Conservation (phyloP, 2,797 vertebrate genomes). For the Melanotaenia parkinsoni region DNA sequence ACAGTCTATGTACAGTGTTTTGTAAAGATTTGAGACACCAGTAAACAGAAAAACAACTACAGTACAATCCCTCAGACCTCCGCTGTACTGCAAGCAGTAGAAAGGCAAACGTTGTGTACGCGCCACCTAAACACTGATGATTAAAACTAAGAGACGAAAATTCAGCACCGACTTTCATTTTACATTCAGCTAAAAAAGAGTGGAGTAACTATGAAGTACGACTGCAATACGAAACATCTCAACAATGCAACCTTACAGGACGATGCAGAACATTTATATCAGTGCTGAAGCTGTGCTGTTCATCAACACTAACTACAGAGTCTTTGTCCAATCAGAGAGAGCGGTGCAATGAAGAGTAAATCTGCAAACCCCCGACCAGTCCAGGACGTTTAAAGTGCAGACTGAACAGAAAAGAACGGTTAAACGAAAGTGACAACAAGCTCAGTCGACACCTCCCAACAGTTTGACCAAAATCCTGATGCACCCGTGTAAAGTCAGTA, state of each 20-base stretch:
- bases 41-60: slow-evolving; percentile 12
- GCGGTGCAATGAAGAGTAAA: slow-evolving; percentile 11
- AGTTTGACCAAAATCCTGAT: slow-evolving; percentile 17
- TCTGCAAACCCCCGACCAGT: slow-evolving; percentile 23
- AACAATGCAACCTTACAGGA: not conserved
- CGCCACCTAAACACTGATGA: slow-evolving; percentile 19
- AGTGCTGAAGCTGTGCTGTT: not conserved
- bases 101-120: slow-evolving; percentile 36
- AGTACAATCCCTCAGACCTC: not conserved
- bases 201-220: not conserved
- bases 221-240: not conserved
- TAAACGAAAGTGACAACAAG: slow-evolving; percentile 9
- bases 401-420: slow-evolving; percentile 11
- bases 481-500: slow-evolving; percentile 8
- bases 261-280: slow-evolving; percentile 7
- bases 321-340: not conserved
- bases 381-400: slow-evolving; percentile 27
- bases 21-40: slow-evolving; percentile 6
- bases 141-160: slow-evolving; percentile 4
- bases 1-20: slow-evolving; percentile 4
- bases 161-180: slow-evolving; percentile 28
- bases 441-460: slow-evolving; percentile 6
- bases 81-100: slow-evolving; percentile 32
- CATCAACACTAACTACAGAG: not conserved
- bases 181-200: slow-evolving; percentile 33